These are phyloP conservation scores for Oryzias celebensis DNA, from an alignment of 2,113 vertebrate genomes.

Conservation along the genomic window DNA sequence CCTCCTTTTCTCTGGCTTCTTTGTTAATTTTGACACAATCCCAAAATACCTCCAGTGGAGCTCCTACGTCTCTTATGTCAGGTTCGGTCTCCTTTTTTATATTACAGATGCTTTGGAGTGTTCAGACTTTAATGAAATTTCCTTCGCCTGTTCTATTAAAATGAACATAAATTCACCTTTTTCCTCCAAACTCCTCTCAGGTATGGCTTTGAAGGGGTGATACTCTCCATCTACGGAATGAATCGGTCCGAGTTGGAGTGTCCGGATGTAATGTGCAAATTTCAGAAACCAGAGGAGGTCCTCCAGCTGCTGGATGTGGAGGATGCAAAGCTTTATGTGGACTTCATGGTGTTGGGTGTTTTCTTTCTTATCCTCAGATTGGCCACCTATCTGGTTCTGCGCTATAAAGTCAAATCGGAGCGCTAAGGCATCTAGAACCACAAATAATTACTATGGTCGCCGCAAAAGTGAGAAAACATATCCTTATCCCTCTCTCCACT, in stretches of 20 bases:
- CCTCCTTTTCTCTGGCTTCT: conserved; percentile 97
- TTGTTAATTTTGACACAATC: conserved; percentile 98
- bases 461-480: conserved; percentile 34
- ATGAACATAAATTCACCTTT: neutral
- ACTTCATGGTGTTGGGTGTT: conserved; percentile 92
- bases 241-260: conserved; percentile 90
- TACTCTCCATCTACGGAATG: conserved; percentile 97
- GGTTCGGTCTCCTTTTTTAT: conserved; percentile 71
- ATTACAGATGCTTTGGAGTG: neutral
- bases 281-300: conserved; percentile 89
- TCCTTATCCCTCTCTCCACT: conserved; percentile 25
- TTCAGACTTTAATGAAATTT: neutral
- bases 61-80: conserved; percentile 97
- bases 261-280: conserved; percentile 83
- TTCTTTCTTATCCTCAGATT: conserved; percentile 93
- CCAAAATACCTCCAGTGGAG: conserved; percentile 98
- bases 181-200: conserved; percentile 62
- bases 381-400: conserved; percentile 92
- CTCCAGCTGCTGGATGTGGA: conserved; percentile 91
- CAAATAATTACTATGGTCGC: conserved; percentile 18
- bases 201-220: conserved; percentile 96
- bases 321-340: conserved; percentile 93
- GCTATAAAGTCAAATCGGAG: conserved; percentile 94
- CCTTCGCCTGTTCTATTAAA: neutral
- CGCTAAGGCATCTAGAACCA: conserved; percentile 75